Evolutionary conservation across 1,140 invertebrate genomes (phyloP).

Genomic region (Onthophagus taurus): DNA sequence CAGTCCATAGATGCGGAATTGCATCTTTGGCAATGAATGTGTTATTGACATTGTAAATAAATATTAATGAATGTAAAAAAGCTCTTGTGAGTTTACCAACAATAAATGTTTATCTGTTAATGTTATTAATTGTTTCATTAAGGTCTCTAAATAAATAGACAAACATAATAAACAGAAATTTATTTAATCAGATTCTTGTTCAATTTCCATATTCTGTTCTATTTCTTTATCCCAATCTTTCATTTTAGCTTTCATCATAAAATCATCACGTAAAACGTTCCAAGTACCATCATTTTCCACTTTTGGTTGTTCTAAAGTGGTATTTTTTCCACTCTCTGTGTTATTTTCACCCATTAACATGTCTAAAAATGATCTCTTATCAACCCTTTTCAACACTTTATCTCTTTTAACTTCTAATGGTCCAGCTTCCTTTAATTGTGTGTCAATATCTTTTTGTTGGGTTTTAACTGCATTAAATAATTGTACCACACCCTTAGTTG

Average conservation of each 20-base stretch:
- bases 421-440: conserved; percentile 61
- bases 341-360: conserved; percentile 61
- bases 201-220: conserved; percentile 30
- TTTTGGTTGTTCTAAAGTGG: conserved; percentile 40
- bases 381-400: conserved; percentile 70
- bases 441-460: conserved; percentile 70
- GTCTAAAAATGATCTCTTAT: conserved; percentile 75
- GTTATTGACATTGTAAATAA: too few relatives aligned
- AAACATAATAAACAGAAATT: too few relatives aligned
- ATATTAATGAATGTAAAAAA: too few relatives aligned
- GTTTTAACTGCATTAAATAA: conserved; percentile 82
- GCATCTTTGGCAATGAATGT: too few relatives aligned
- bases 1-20: too few relatives aligned
- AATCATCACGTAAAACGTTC: conserved; percentile 63
- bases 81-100: too few relatives aligned
- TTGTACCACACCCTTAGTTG: conserved; percentile 84
- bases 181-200: too few relatives aligned
- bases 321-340: conserved; percentile 38
- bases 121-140: too few relatives aligned
- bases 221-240: conserved; percentile 84
- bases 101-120: too few relatives aligned
- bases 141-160: too few relatives aligned
- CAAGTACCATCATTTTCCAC: conserved; percentile 36
- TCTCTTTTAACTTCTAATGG: conserved; percentile 72
- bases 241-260: conserved; percentile 78